phyloP scores from a whole-genome alignment of 1,140 invertebrate genomes.

The Ceratina calcarata region DNA sequence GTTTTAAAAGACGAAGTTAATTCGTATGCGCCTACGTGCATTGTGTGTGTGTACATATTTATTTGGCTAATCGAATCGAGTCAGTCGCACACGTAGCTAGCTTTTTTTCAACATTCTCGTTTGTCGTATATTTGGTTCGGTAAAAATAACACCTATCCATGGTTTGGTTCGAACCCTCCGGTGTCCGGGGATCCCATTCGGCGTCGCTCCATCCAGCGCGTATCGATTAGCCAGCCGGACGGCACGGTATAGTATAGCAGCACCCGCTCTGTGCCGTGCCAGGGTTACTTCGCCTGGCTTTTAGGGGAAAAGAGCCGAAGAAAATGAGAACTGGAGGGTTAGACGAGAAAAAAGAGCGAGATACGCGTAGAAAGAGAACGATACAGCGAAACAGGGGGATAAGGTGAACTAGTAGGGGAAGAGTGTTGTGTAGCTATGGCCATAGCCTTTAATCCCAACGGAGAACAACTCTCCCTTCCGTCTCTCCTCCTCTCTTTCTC shows the following conservation, averaged over 20 bases:
- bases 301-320: conserved; percentile 41
- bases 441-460: conserved; percentile 40
- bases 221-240: conserved; percentile 56
- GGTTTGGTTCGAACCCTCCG: conserved; percentile 46
- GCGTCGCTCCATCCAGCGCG: conserved; percentile 52
- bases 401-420: conserved; percentile 13
- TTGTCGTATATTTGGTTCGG: conserved; percentile 21
- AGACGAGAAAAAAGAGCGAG: conserved; percentile 26
- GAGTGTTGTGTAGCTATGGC: conserved; percentile 15
- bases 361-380: background rate
- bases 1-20: too few relatives aligned
- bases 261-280: conserved; percentile 33
- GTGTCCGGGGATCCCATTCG: conserved; percentile 29
- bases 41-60: too few relatives aligned
- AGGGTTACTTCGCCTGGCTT: conserved; percentile 44
- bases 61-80: background rate
- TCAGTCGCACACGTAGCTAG: background rate
- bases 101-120: conserved; percentile 17
- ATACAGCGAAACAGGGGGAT: background rate
- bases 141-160: conserved; percentile 59
- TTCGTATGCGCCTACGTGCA: too few relatives aligned
- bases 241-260: conserved; percentile 37
- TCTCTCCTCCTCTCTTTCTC: too few relatives aligned
- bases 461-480: background rate
- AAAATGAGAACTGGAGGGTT: conserved; percentile 33